Conservation (phyloP, 1,140 invertebrate species). For the Atta cephalotes region DNA sequence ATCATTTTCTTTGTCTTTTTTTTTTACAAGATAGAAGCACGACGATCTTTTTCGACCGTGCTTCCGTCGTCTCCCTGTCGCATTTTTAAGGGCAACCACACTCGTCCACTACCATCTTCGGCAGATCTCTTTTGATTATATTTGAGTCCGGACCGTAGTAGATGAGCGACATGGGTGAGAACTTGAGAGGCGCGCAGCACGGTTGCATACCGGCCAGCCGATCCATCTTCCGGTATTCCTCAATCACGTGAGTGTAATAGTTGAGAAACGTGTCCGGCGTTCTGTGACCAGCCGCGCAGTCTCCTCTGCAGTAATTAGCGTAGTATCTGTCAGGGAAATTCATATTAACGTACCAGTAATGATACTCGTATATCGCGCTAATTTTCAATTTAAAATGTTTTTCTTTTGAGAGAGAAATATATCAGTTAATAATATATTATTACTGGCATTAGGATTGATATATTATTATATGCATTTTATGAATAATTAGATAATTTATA, state of each 20-base stretch:
- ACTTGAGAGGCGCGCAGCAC: constrained; percentile 97
- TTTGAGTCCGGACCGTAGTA: constrained; percentile 96
- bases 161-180: constrained; percentile 96
- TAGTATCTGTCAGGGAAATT: constrained; percentile 89
- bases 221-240: constrained; percentile 93
- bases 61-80: neutral
- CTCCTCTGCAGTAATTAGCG: constrained; percentile 97
- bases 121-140: constrained; percentile 97
- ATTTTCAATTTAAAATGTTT: neutral
- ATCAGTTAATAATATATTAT: neutral
- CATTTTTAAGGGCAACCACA: constrained; percentile 95
- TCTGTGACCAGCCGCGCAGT: constrained; percentile 91
- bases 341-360: neutral
- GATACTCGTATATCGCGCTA: neutral
- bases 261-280: constrained; percentile 94
- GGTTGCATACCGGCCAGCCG: constrained; percentile 92
- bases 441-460: neutral
- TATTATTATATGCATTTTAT: neutral
- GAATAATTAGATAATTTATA: neutral
- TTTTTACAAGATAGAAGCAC: constrained; percentile 15
- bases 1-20: neutral
- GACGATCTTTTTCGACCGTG: constrained; percentile 7
- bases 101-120: constrained; percentile 98
- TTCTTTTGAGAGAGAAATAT: neutral
- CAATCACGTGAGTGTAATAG: constrained; percentile 96